These are phyloP conservation scores for Tarsius wallacei DNA, from an alignment of 2,797 vertebrate genomes.

Conservation along the genomic window DNA sequence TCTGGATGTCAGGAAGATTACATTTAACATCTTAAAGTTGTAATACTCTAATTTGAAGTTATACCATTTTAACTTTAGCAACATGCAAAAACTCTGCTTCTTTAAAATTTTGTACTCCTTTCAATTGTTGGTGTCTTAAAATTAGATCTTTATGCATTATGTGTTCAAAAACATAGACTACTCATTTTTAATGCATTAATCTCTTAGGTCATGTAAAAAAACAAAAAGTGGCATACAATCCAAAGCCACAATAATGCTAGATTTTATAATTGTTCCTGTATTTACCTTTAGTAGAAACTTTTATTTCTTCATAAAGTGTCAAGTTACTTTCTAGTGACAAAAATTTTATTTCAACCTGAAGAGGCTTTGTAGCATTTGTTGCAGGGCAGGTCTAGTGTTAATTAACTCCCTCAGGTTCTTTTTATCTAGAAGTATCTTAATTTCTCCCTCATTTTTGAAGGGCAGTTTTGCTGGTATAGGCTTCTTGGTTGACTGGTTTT, in stretches of 20 bases:
- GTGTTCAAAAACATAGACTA: background rate
- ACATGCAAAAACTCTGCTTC: background rate
- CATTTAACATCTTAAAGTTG: conserved; percentile 24
- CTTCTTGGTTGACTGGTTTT: too few species aligned
- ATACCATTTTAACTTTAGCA: background rate
- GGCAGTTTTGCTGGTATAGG: background rate
- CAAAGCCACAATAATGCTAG: background rate
- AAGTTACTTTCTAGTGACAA: background rate
- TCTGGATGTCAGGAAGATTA: background rate
- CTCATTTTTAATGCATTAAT: background rate
- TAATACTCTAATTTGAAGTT: background rate
- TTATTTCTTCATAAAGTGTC: background rate
- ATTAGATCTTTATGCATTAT: background rate
- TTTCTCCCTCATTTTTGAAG: background rate
- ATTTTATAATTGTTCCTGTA: background rate
- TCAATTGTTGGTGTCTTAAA: background rate
- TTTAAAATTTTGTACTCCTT: background rate
- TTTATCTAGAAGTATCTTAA: background rate
- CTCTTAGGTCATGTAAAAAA: background rate
- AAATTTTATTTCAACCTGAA: background rate
- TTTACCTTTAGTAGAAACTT: background rate
- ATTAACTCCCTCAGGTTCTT: background rate
- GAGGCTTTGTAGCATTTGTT: background rate
- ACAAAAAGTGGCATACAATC: background rate
- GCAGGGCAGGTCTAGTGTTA: background rate